Evolutionary conservation across 2,113 vertebrate genomes (phyloP).

Genomic region (Carollia perspicillata): DNA sequence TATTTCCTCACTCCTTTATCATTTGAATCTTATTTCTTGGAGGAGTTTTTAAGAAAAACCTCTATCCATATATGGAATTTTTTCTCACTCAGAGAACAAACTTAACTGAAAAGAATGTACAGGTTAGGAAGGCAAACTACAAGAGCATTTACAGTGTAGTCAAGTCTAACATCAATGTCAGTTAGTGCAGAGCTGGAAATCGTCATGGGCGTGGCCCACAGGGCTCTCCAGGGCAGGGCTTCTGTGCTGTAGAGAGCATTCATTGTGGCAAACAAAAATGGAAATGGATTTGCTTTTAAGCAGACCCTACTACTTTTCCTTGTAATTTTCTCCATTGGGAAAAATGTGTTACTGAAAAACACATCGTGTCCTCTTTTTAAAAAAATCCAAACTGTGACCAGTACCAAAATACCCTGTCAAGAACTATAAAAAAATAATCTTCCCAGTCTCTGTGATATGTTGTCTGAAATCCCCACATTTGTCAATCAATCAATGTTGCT

Average conservation of each 20-base stretch:
- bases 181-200: background rate
- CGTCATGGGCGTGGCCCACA: fast-evolving
- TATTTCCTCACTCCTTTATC: background rate
- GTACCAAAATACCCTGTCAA: background rate
- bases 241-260: background rate
- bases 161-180: background rate
- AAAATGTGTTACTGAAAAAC: background rate
- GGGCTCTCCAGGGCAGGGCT: background rate
- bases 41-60: background rate
- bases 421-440: background rate
- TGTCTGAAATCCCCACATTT: background rate
- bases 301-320: background rate
- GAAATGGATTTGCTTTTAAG: background rate
- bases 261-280: background rate
- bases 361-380: background rate
- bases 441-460: background rate
- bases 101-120: background rate
- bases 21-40: background rate
- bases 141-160: background rate
- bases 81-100: background rate
- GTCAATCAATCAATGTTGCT: background rate
- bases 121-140: background rate
- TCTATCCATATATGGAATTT: background rate
- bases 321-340: background rate
- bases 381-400: background rate